Conservation (phyloP, 2,797 vertebrate genomes). For the Spinus pinus region DNA sequence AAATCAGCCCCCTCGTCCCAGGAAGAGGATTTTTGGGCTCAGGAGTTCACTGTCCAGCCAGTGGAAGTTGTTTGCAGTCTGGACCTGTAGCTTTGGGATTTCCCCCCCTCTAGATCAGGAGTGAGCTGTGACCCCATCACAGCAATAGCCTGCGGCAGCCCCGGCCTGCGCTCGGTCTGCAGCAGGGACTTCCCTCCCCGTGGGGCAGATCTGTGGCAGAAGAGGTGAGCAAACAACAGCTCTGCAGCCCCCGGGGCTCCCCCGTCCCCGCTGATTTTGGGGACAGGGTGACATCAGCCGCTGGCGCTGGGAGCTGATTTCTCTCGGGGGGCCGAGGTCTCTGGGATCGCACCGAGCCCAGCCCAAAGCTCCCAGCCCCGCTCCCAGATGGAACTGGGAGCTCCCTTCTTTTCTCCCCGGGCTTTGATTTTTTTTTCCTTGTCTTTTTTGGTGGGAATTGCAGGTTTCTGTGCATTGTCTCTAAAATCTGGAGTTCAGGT, state of each 20-base stretch:
- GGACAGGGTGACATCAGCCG: background rate
- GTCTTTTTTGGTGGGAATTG: background rate
- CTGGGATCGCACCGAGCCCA: background rate
- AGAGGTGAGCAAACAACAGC: background rate
- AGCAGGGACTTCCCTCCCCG: conserved; percentile 35
- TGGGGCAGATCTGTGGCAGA: background rate
- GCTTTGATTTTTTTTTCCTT: background rate
- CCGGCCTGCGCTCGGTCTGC: conserved; percentile 18
- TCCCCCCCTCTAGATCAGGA: conserved; percentile 25
- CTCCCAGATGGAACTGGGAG: background rate
- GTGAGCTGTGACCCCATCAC: background rate
- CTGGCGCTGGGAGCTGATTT: background rate
- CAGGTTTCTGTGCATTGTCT: conserved; percentile 54
- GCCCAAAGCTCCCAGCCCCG: background rate
- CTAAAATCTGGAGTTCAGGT: conserved; percentile 52
- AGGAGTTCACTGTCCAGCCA: conserved; percentile 5
- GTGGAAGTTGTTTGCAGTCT: conserved; percentile 43
- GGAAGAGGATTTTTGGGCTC: conserved; percentile 59
- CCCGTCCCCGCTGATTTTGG: background rate
- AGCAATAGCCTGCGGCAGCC: background rate
- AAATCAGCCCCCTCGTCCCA: conserved; percentile 51
- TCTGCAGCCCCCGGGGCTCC: background rate
- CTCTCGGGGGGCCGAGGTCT: background rate
- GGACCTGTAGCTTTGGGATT: conserved; percentile 13
- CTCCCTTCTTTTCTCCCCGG: background rate